phyloP scores from a whole-genome alignment of 2,888 invertebrate species.

The Amitus sp. region DNA sequence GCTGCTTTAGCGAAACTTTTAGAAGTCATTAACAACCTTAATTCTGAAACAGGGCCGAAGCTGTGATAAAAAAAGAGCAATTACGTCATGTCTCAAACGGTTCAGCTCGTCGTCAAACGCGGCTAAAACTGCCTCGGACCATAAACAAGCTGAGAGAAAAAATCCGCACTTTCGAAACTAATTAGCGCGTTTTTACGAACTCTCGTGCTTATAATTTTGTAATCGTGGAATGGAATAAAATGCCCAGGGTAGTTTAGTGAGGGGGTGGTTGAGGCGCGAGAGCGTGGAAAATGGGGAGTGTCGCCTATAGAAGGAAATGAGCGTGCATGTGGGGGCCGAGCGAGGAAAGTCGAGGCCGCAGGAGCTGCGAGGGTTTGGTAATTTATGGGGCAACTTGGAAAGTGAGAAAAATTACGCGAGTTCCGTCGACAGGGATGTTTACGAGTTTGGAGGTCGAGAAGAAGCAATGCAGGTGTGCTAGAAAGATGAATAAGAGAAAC shows the following conservation, averaged over 20 bases:
- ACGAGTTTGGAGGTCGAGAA: conserved; percentile 47
- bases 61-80: no score
- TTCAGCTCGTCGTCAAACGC: no score
- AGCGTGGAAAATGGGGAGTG: conserved; percentile 45
- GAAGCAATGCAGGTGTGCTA: conserved; percentile 20
- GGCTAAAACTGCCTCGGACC: no score
- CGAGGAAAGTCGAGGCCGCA: conserved; percentile 21
- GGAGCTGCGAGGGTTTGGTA: conserved; percentile 42
- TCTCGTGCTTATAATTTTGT: no score
- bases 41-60: no score
- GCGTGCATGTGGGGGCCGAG: conserved; percentile 19
- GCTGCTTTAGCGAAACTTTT: no score
- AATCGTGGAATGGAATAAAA: neutral
- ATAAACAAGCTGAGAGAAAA: no score
- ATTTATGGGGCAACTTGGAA: conserved; percentile 61
- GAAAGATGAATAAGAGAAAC: conserved; percentile 31
- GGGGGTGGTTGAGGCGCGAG: no score
- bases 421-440: conserved; percentile 53
- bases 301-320: conserved; percentile 37
- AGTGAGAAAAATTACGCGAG: conserved; percentile 63
- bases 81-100: no score
- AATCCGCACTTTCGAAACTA: no score
- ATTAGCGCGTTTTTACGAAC: no score
- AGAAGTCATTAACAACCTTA: no score
- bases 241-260: neutral